A percentile compares a stretch with the other conserved stretches of the same genome.
Conservation (phyloP, 1,140 invertebrate genomes). For the Psilanteris sp. region DNA sequence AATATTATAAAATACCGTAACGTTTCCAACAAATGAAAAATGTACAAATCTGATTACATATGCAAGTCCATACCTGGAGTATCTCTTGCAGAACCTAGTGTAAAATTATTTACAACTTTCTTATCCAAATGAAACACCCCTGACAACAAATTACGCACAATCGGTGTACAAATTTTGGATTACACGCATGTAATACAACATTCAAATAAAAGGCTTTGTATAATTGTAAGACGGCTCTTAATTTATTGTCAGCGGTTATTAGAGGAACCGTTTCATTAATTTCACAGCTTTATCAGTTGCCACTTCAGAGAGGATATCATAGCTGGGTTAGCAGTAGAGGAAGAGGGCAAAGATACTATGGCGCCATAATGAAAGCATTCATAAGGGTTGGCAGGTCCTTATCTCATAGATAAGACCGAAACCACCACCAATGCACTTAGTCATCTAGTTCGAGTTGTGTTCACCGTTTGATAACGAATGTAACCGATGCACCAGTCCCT, state of each 20-base stretch:
- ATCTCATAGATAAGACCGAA: slow-evolving; percentile 72
- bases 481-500: slow-evolving; percentile 62
- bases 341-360: slow-evolving; percentile 47
- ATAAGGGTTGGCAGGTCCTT: slow-evolving; percentile 76
- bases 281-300: slow-evolving; percentile 62
- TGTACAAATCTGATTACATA: too few species aligned
- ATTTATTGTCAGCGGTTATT: slow-evolving; percentile 64
- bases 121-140: too few species aligned
- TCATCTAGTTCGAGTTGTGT: slow-evolving; percentile 62
- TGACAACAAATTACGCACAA: too few species aligned
- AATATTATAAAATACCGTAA: too few species aligned
- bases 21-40: too few species aligned
- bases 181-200: too few species aligned
- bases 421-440: slow-evolving; percentile 55
- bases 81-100: too few species aligned
- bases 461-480: slow-evolving; percentile 66
- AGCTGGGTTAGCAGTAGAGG: slow-evolving; percentile 15
- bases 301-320: slow-evolving; percentile 41
- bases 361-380: slow-evolving; percentile 74
- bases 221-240: slow-evolving; percentile 23
- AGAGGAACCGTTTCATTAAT: slow-evolving; percentile 68
- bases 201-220: too few species aligned
- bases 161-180: too few species aligned
- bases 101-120: too few species aligned
- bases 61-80: too few species aligned